Evolutionary conservation across 1,140 invertebrate species (phyloP), one percentile per base, ranked within the genome.

Genomic region (Apis florea): DNA sequence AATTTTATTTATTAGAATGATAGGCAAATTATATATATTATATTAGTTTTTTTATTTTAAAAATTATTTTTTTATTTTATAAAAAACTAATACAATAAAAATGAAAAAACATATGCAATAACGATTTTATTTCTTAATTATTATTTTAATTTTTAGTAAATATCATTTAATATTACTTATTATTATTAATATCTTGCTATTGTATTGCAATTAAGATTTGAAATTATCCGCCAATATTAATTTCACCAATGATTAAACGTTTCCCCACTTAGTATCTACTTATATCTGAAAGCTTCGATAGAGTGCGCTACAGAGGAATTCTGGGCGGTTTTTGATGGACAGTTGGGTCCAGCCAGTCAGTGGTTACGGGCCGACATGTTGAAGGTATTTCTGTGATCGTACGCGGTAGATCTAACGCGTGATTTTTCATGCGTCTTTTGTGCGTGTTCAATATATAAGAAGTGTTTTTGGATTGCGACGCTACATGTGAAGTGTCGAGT

Each of bases 281-380:
- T 19, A 17, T 31, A 26, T 17, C 4, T 0, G n/a, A 53, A n/a
- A 66, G 12, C 9, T 15, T 71, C 77, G 75, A 2, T 31, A 87
- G 88, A 72, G 75, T 3, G 71, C 86, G 88, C 89, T 68, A 82
- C 53, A 24, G 2, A 17, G 10, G 51, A 87, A 91, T 92, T 92
- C 89, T 85, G 90, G 88, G 90, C 84, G 89, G 86, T 86, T 90
- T 88, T 87, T 70, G 78, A 69, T 86, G 73, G 83, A 86, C 79
- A 71, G 90, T 90, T 86, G 89, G 88, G 86, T 88, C 83, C 90
- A 88, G 90, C 86, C 87, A 91, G 91, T 77, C 90, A 90, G 91
- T 91, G 90, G 90, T 92, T 91, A 90, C 89, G 85, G 85, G 91
- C 83, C 87, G 91, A 92, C 89, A 92, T 92, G 91, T 92, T 92